phyloP scores from a whole-genome alignment of 2,888 invertebrate species.

The Venusia cambrica region DNA sequence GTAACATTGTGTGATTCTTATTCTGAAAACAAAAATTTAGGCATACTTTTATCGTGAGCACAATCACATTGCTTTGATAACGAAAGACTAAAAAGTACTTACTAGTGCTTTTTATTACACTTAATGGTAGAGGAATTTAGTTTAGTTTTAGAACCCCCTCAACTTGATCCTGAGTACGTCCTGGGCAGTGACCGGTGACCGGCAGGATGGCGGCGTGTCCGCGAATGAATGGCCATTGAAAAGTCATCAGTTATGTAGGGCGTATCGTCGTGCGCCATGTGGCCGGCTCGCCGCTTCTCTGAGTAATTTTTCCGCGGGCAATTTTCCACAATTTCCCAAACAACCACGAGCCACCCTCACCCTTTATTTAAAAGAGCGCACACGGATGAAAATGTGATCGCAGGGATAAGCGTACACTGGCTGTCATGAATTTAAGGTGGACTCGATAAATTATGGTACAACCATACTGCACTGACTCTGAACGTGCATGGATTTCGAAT shows the following conservation, averaged over 20 bases:
- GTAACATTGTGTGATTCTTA: too few species aligned
- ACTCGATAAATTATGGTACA: neutral
- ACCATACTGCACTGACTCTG: slow-evolving; percentile 7
- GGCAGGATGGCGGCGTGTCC: slow-evolving; percentile 50
- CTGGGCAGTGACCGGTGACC: slow-evolving; percentile 19
- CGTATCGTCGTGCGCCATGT: slow-evolving; percentile 73
- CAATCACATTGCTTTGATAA: too few species aligned
- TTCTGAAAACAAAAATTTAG: too few species aligned
- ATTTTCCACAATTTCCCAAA: slow-evolving; percentile 69
- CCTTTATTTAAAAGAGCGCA: slow-evolving; percentile 59
- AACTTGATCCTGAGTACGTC: slow-evolving; percentile 13
- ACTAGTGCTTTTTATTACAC: too few species aligned
- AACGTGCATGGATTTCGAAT: too few species aligned
- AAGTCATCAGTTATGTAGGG: slow-evolving; percentile 79
- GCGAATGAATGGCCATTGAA: slow-evolving; percentile 76
- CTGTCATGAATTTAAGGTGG: slow-evolving; percentile 10
- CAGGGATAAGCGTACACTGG: slow-evolving; percentile 9
- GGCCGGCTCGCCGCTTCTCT: slow-evolving; percentile 55
- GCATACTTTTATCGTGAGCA: too few species aligned
- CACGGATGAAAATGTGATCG: slow-evolving; percentile 29
- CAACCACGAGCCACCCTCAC: slow-evolving; percentile 54
- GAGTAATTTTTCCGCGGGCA: slow-evolving; percentile 70
- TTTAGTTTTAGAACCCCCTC: neutral
- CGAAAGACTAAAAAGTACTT: too few species aligned
- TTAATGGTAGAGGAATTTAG: too few species aligned